Base-by-base conservation (phyloP, 1,140 invertebrate genomes). In the Anoplophora glabripennis region DNA sequence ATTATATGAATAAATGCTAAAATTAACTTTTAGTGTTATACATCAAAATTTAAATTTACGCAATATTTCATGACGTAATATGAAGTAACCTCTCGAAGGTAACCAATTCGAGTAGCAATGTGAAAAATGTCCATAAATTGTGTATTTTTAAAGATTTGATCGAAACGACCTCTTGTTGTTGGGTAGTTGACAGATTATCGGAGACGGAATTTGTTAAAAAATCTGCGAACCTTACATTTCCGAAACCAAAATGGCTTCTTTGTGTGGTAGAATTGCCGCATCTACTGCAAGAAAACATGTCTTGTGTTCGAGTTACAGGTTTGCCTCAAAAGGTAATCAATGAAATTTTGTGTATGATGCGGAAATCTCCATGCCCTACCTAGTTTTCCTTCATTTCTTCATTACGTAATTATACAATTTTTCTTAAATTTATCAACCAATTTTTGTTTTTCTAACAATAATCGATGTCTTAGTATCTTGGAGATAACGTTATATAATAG, bases 241-340 rank as follows among this genome's bases (percentile, higher is more conserved):
- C 21, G 21, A 28, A 28, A 5, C 49, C 65, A 79, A 79, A 79
- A 84, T 84, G 83, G 82, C 83, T 75, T 80, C 80, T 56, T 73
- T 84, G 57, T 80, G 78, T 73, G 73, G 78, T 67, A 76, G 80
- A 69, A 72, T 78, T 64, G 68, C 79, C 36, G 68, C 80, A 63
- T 75, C 75, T 63, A 75, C 76, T 62, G 74, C 75, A 63, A 77
- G 80, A 69, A 77, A 79, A 59, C 75, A 78, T 71, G 71, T 81
- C 38, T 63, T 75, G 58, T 77, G 72, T 67, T 74, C 77, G 58
- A 72, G 73, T 69, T 75, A 73, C 59, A 71, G 75, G 64, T 76
- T 72, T 57, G 68, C 74, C 53, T 55, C 60, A 11, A 77, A 77
- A 75, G 75, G 80, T 81, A 78, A 58, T 47, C 4, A 35, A 38